Evolutionary conservation across 2,888 invertebrate species (phyloP), one percentile per base, ranked within the genome.

Genomic region (Nomada lathburiana): DNA sequence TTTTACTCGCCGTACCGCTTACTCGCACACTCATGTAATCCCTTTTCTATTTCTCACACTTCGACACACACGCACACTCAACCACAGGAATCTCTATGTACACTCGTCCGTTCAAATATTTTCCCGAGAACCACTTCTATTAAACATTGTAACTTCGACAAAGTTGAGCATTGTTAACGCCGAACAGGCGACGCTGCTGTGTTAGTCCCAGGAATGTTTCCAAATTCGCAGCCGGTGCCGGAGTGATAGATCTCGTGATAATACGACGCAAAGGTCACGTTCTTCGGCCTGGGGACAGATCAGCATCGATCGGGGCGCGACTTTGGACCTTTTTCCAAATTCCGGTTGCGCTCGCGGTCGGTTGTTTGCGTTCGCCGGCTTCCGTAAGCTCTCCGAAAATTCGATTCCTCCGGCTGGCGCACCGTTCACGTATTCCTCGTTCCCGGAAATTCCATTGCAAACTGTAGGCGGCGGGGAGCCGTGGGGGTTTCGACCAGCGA

Each of bases 371-470:
- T 69, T 36, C 69, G 36, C 23, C 68, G 13, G 44, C 2, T 67
- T 50, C 50, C 55, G 72, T 72, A 53, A 57, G 59, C 62, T 79
- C 53, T 57, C 55, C 44, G 63, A 75, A 80, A 81, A 74, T 70
- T 74, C 80, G 67, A 71, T 76, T 55, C 52, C 55, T 53, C 53
- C 13, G 52, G 26, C 50, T n/a, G 47, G 44, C 26, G 60, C 47
- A 36, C n/a, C 72, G 71, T 20, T 50, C 59, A 42, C 77, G 65
- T 65, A 47, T 52, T 70, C 53, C 71, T n/a, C 59, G 60, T 23
- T 16, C 29, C 64, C 11, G 55, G 4, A 20, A 57, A 55, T 80
- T 68, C 80, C 72, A 72, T 52, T 52, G 53, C 52, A 9, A 7
- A 20, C 52, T 18, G 18, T 13, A 59, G 26, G 13, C 10, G 13